Base-by-base conservation (phyloP, 2,113 vertebrate species). In the Cyprinodon variegatus region DNA sequence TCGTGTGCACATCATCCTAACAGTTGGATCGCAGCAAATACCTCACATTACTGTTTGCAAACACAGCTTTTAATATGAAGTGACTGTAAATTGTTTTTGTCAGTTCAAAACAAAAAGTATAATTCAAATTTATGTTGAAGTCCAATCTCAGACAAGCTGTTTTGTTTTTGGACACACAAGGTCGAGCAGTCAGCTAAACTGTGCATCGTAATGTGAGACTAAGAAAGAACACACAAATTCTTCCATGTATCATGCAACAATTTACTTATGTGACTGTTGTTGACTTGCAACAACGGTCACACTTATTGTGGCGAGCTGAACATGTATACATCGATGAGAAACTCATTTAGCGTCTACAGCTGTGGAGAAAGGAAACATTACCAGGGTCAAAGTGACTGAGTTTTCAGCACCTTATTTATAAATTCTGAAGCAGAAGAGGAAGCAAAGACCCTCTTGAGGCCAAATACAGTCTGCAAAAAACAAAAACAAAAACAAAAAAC, bases 1-100 rank as follows among this genome's bases (percentile, higher is more conserved):
- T 84, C 60, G 48, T 6, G 36, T 73, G 72, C 61, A 76, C 29
- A 65, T 77, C 61, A 62, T 73, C 72, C 57, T 46, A 61, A 36
- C 61, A 17, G 36, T 57, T 61, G 29, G 48, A 68, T 43, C 57
- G 17, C 0, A 84, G 46, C 36, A 15, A 67, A 63, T 53, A 13
- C 40, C 3, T 37, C 37, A 7, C 22, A 37, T 62, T 48, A 40
- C 64, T 63, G 39, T 20, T 61, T 61, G 69, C 53, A 40, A 41
- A 39, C 20, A 53, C 59, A 57, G 61, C 68, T 43, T 17, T 61
- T 70, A 65, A 46, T 41, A 22, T 40, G 2, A 8, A 11, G 12
- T 17, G 20, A 64, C 22, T 63, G 4, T 64, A 65, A 39, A 69
- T 79, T 43, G 8, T 6, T 4, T 77, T 29, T 0, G 2, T n/a